Evolutionary conservation across 2,888 invertebrate genomes (phyloP).

Genomic region (Andrena hattorfiana): DNA sequence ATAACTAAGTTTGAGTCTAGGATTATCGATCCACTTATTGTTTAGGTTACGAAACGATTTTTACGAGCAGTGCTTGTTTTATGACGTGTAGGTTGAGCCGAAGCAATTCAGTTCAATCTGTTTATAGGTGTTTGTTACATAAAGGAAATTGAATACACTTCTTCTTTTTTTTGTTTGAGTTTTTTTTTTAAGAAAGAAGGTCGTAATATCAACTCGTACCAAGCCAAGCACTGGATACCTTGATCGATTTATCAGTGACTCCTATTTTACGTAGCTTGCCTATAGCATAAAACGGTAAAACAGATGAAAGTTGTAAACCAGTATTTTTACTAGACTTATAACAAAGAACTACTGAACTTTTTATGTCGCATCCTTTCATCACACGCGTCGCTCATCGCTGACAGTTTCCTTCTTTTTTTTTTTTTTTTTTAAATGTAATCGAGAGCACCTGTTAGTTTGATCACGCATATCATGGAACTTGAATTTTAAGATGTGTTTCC

Average conservation of each 20-base stretch:
- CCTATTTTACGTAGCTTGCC: constrained; percentile 64
- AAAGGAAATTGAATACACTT: constrained; percentile 35
- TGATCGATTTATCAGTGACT: constrained; percentile 61
- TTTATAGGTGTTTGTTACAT: constrained; percentile 56
- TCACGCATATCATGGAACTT: constrained; percentile 38
- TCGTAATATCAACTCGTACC: constrained; percentile 47
- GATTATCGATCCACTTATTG: constrained; percentile 65
- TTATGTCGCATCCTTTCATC: constrained; percentile 47
- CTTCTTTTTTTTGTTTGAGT: constrained; percentile 35
- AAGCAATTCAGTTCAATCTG: constrained; percentile 49
- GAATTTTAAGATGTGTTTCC: constrained; percentile 30
- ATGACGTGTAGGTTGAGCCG: constrained; percentile 56
- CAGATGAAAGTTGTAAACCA: constrained; percentile 69
- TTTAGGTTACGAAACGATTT: constrained; percentile 74
- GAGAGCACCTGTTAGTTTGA: constrained; percentile 56
- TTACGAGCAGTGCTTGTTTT: constrained; percentile 67
- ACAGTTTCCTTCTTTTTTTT: not conserved
- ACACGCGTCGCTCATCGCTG: constrained; percentile 26
- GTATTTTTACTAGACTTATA: constrained; percentile 71
- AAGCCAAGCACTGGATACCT: constrained; percentile 50
- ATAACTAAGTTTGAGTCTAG: constrained; percentile 70
- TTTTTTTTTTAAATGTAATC: constrained; percentile 7
- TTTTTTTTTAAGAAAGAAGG: constrained; percentile 24
- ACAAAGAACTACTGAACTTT: constrained; percentile 47
- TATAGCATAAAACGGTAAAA: constrained; percentile 63